A percentile compares a stretch with the other conserved stretches of the same genome.
Conservation (phyloP, 2,113 vertebrate genomes). For the Mandrillus leucophaeus region DNA sequence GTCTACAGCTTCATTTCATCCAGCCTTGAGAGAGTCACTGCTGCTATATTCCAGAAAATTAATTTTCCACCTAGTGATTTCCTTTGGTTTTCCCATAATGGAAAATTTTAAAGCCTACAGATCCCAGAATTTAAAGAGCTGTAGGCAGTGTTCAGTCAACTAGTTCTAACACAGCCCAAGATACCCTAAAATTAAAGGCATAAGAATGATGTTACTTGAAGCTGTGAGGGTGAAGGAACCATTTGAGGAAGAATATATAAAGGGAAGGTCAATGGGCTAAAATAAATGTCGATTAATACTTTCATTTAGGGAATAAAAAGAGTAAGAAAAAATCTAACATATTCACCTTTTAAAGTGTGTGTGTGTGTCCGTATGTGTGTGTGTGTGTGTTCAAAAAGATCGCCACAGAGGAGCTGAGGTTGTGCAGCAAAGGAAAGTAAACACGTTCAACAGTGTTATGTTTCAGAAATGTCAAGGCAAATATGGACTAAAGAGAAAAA, state of each 20-base stretch:
- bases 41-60: slow-evolving; percentile 70
- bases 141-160: slow-evolving; percentile 49
- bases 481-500: not conserved
- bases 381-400: not conserved
- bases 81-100: slow-evolving; percentile 73
- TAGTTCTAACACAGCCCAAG: slow-evolving; percentile 17
- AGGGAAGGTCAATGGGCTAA: not conserved
- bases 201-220: not conserved
- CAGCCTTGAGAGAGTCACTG: slow-evolving; percentile 42
- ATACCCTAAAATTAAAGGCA: slow-evolving; percentile 41
- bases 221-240: not conserved
- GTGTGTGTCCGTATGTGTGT: not conserved
- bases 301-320: not conserved
- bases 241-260: not conserved
- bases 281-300: not conserved
- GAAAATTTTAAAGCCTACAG: slow-evolving; percentile 56
- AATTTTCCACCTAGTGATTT: slow-evolving; percentile 74
- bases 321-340: not conserved
- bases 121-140: slow-evolving; percentile 56
- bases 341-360: not conserved
- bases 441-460: not conserved
- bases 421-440: not conserved
- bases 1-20: slow-evolving; percentile 59
- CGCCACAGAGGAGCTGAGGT: not conserved
- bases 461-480: not conserved